Conservation (phyloP, 2,113 vertebrate species). For the Aythya baeri region DNA sequence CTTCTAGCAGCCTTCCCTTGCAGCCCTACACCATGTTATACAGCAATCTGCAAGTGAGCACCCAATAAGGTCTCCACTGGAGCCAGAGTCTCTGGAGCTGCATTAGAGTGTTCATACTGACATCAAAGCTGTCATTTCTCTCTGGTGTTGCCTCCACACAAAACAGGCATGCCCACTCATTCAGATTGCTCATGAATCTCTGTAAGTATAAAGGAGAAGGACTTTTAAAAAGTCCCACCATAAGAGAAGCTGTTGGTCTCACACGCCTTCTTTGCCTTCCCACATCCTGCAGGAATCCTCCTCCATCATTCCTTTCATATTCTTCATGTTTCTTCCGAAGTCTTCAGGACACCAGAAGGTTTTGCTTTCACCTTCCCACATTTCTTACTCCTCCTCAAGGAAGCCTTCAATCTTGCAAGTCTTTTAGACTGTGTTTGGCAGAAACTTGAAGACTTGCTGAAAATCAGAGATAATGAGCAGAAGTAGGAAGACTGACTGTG, state of each 20-base stretch:
- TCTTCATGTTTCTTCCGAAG: background rate
- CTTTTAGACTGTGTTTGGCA: background rate
- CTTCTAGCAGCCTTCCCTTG: background rate
- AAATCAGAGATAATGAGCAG: constrained; percentile 1
- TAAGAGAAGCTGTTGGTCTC: background rate
- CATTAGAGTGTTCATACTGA: background rate
- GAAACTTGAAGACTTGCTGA: background rate
- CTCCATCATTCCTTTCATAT: background rate
- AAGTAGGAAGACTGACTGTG: background rate
- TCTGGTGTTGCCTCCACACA: fast-evolving
- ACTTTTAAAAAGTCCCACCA: background rate
- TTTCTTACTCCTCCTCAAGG: background rate
- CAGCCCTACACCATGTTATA: fast-evolving
- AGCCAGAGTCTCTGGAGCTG: background rate
- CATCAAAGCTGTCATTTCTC: background rate
- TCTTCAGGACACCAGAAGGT: background rate
- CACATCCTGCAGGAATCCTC: fast-evolving
- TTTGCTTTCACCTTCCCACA: fast-evolving
- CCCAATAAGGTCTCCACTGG: background rate
- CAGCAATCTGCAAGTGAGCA: background rate
- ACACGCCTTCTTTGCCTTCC: background rate
- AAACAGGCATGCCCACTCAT: background rate
- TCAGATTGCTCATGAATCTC: background rate
- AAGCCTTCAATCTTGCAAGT: background rate
- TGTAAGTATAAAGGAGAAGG: background rate